These are phyloP conservation scores for Pithys albifrons DNA, from an alignment of 2,113 vertebrate genomes.

Conservation along the genomic window DNA sequence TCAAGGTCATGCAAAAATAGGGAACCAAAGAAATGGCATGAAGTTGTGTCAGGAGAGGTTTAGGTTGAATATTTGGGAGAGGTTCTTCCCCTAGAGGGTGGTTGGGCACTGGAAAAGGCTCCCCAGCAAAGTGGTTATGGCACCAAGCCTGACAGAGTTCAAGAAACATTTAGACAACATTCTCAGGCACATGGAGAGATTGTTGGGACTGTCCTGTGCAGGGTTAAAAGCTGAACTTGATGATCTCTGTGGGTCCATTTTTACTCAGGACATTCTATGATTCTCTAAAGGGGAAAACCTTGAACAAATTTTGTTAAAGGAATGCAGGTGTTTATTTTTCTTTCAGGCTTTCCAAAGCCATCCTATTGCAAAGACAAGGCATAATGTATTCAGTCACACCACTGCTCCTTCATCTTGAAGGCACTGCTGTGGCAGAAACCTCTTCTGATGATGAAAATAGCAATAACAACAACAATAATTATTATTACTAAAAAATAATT, in stretches of 20 bases:
- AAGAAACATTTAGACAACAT: background rate
- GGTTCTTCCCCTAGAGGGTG: background rate
- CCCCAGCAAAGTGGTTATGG: background rate
- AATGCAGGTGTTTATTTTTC: rapidly evolving
- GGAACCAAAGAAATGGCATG: background rate
- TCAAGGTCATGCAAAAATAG: background rate
- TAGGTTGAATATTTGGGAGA: background rate
- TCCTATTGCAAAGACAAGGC: background rate
- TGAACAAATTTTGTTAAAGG: background rate
- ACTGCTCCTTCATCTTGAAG: background rate
- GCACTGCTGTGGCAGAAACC: background rate
- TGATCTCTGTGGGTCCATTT: background rate
- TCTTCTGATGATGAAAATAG: background rate
- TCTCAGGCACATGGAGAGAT: background rate
- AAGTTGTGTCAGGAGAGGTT: background rate
- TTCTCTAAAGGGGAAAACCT: background rate
- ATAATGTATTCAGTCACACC: rapidly evolving
- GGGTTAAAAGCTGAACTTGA: background rate
- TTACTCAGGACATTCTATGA: background rate
- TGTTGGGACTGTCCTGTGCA: background rate
- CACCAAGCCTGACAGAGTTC: background rate
- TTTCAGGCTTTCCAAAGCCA: background rate
- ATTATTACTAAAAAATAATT: background rate
- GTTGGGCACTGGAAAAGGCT: background rate
- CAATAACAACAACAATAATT: background rate